Percentiles rank a stretch among this genome's conserved stretches.
Conservation (phyloP, 2,113 vertebrate species). For the Leucopsar rothschildi region DNA sequence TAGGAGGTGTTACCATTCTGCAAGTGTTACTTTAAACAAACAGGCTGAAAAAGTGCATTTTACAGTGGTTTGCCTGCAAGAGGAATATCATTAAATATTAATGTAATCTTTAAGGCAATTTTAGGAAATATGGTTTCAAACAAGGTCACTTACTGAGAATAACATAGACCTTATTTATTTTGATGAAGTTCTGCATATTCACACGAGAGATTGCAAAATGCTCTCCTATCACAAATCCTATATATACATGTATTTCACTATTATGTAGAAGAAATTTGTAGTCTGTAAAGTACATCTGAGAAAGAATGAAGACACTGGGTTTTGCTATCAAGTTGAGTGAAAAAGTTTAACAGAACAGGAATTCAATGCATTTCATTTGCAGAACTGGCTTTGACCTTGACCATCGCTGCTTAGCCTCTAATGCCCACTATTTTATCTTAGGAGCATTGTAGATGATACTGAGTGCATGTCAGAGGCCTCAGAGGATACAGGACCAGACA, state of each 20-base stretch:
- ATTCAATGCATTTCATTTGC: neutral
- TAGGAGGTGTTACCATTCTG: neutral
- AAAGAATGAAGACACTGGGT: neutral
- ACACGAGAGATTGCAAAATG: neutral
- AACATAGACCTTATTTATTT: neutral
- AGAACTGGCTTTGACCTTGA: neutral
- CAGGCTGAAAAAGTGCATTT: neutral
- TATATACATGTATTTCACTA: neutral
- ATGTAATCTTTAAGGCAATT: neutral
- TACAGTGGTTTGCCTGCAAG: neutral
- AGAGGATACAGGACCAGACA: neutral
- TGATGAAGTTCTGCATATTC: neutral
- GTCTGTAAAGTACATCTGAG: neutral
- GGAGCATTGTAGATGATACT: neutral
- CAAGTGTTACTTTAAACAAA: neutral
- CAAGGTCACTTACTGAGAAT: neutral
- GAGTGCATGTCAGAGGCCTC: neutral
- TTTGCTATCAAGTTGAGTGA: neutral
- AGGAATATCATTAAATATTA: neutral
- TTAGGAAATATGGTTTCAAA: neutral
- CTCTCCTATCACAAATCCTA: neutral
- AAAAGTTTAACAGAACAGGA: neutral
- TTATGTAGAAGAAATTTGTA: neutral
- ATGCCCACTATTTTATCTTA: neutral
- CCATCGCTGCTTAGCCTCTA: neutral